Percentiles rank a stretch among this genome's conserved stretches.
Evolutionary conservation across 1,140 invertebrate genomes (phyloP).

Genomic region (Drosophila nebulosa): DNA sequence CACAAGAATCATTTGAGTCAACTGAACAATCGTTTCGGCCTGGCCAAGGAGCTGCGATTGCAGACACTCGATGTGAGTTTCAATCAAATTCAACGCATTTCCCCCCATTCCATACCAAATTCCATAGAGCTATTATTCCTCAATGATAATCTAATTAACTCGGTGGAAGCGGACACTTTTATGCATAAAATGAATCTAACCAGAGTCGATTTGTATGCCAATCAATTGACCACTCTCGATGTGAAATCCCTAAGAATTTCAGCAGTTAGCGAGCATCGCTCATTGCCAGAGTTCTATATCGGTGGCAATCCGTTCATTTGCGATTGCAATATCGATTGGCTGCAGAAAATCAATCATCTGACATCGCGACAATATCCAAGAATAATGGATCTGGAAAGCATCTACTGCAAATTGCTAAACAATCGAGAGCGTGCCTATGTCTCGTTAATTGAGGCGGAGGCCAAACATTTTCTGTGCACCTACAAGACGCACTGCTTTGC

Average conservation of each 20-base stretch:
- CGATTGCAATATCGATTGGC: slow-evolving; percentile 94
- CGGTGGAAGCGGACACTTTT: slow-evolving; percentile 91
- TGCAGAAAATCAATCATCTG: slow-evolving; percentile 91
- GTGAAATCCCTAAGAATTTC: slow-evolving; percentile 89
- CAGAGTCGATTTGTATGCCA: slow-evolving; percentile 91
- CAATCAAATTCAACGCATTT: slow-evolving; percentile 89
- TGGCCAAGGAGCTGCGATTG: slow-evolving; percentile 86
- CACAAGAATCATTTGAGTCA: slow-evolving; percentile 93
- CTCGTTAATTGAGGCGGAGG: slow-evolving; percentile 90
- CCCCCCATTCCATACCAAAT: slow-evolving; percentile 87
- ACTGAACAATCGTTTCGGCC: slow-evolving; percentile 88
- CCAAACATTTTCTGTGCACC: slow-evolving; percentile 94
- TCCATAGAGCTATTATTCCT: slow-evolving; percentile 90
- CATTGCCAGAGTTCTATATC: slow-evolving; percentile 92
- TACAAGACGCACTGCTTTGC: slow-evolving; percentile 96
- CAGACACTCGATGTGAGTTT: slow-evolving; percentile 91
- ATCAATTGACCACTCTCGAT: slow-evolving; percentile 91
- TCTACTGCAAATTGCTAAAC: slow-evolving; percentile 94
- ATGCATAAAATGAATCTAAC: slow-evolving; percentile 91
- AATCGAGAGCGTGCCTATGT: slow-evolving; percentile 90
- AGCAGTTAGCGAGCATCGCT: slow-evolving; percentile 85
- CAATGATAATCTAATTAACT: slow-evolving; percentile 90
- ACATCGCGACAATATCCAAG: slow-evolving; percentile 89
- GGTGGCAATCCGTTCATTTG: slow-evolving; percentile 93
- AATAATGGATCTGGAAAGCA: slow-evolving; percentile 94